These are phyloP conservation scores for Cephalophus harveyi DNA, from an alignment of 2,113 vertebrate species.

Conservation along the genomic window DNA sequence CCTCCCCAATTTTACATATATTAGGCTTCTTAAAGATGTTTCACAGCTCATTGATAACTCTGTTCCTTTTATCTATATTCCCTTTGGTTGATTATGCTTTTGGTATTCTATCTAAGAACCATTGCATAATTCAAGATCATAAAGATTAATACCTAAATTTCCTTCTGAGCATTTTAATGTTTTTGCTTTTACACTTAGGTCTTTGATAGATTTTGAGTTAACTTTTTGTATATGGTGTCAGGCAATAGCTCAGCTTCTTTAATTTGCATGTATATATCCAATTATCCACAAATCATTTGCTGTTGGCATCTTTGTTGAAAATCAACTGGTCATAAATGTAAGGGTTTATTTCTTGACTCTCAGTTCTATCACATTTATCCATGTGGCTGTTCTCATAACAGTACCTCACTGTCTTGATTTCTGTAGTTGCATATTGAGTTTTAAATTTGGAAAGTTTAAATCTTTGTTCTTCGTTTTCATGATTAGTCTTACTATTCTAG, in stretches of 20 bases:
- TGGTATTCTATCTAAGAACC: background rate
- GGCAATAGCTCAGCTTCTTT: background rate
- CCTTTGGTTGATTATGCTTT: background rate
- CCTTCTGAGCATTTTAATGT: background rate
- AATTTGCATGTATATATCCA: background rate
- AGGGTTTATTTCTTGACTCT: background rate
- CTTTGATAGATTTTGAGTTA: background rate
- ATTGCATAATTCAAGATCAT: background rate
- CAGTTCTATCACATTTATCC: background rate
- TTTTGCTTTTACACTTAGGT: background rate
- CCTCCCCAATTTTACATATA: background rate
- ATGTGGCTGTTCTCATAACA: background rate
- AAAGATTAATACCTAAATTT: background rate
- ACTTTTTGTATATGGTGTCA: background rate
- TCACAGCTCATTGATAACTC: background rate
- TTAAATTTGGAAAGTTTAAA: background rate
- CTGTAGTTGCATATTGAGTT: background rate
- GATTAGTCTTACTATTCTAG: background rate
- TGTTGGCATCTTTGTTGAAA: background rate
- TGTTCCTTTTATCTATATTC: background rate
- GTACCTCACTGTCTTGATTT: background rate
- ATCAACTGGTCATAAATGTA: background rate
- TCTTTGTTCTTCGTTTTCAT: background rate
- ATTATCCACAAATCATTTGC: background rate
- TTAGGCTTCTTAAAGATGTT: background rate